Evolutionary conservation across 2,113 vertebrate genomes (phyloP), one percentile per base, ranked within the genome.

Genomic region (Grammomys dolichurus): DNA sequence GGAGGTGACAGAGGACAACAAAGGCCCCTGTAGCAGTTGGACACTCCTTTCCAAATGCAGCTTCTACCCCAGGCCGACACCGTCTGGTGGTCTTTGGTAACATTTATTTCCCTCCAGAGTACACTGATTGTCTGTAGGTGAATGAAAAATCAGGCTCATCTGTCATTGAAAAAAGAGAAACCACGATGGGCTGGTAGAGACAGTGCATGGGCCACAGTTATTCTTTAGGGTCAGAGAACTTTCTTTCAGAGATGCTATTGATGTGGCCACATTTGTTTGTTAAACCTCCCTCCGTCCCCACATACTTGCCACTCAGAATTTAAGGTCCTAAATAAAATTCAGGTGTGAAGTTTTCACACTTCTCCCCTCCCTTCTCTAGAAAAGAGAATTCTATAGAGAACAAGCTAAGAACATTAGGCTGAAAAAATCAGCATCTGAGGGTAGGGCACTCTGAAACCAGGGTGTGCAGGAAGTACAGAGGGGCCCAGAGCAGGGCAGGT

Each of bases 1-100:
- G 14, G 20, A 9, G 24, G 58, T 33, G n/a, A 17, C 20, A 40
- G 11, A 67, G 60, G 54, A 36, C 76, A 36, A 12, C 26, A 3
- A 65, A 40, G 48, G 46, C 9, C 81, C 86, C 90, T 86, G 92
- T 81, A 2, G 75, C 88, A 63, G 87, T 11, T 2, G 0, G 20
- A 60, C 73, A 0, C 51, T 58, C 60, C 46, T 78, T 89, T 43
- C 4, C 95, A 76, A 24, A n/a, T 13, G 85, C 75, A 46, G 93
- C 80, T 93, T 72, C 91, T 86, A 31, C 93, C 96, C 95, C 81
- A 22, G 60, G 65, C 86, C 48, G 93, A 92, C 93, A 92, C 95
- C 93, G 70, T 97, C 97, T 98, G 92, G 95, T 95, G 97, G 96
- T 95, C 94, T 89, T 88, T 3, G 54, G 43, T 58, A 84, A 85